A percentile compares a stretch with the other conserved stretches of the same genome.
Conservation (phyloP, 1,140 invertebrate species). For the Brachionus angularis region DNA sequence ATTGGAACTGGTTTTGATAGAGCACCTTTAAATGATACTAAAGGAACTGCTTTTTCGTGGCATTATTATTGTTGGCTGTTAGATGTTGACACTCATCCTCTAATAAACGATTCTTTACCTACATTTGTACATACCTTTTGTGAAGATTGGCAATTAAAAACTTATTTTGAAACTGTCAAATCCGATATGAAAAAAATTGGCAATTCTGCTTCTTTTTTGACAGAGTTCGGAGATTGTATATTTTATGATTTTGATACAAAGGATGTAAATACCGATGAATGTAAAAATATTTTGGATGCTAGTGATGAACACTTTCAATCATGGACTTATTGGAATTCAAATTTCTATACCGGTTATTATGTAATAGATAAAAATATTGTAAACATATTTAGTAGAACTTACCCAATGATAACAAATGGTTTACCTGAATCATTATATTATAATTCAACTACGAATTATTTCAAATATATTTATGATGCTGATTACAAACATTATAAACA, state of each 20-base stretch:
- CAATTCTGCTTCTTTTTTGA: constrained; percentile 47
- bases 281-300: constrained; percentile 46
- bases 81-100: constrained; percentile 18
- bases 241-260: constrained; percentile 40
- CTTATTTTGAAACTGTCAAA: constrained; percentile 45
- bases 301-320: constrained; percentile 47
- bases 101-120: constrained; percentile 33
- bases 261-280: constrained; percentile 46
- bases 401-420: constrained; percentile 46
- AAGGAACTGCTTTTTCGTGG: constrained; percentile 36
- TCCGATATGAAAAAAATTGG: constrained; percentile 45
- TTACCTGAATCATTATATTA: constrained; percentile 44
- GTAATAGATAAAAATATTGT: constrained; percentile 37
- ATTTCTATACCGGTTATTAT: constrained; percentile 44
- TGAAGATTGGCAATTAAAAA: constrained; percentile 1
- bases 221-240: constrained; percentile 48
- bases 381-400: constrained; percentile 45
- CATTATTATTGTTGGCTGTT: constrained; percentile 44
- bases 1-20: constrained; percentile 43
- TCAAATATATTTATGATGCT: constrained; percentile 44
- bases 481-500: neutral
- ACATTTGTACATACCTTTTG: neutral
- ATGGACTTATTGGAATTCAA: constrained; percentile 50
- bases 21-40: constrained; percentile 12
- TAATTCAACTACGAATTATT: constrained; percentile 42